These are phyloP conservation scores for Drosophila triauraria DNA, from an alignment of 1,140 invertebrate genomes.

Conservation along the genomic window DNA sequence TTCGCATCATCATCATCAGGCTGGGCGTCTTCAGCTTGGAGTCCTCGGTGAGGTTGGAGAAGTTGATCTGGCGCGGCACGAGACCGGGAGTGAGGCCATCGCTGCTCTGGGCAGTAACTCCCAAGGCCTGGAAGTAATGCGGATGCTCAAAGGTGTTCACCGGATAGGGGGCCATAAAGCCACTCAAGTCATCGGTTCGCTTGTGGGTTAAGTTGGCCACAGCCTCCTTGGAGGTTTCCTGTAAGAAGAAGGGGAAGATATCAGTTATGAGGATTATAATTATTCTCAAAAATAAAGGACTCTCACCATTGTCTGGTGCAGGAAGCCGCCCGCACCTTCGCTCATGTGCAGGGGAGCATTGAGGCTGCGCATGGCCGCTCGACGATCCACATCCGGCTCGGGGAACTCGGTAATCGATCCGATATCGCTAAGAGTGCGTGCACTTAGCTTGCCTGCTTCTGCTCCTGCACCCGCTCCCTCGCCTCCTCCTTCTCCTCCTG, in stretches of 20 bases:
- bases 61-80: conserved; percentile 81
- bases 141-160: conserved; percentile 80
- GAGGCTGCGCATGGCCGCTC: conserved; percentile 81
- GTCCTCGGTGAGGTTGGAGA: conserved; percentile 79
- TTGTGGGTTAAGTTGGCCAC: conserved; percentile 78
- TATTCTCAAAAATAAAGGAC: background rate
- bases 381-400: conserved; percentile 87
- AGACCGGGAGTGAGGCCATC: conserved; percentile 65
- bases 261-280: background rate
- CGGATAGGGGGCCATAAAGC: conserved; percentile 63
- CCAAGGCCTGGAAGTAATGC: conserved; percentile 77
- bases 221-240: conserved; percentile 81
- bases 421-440: conserved; percentile 89
- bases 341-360: conserved; percentile 65
- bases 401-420: conserved; percentile 90
- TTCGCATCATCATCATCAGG: conserved; percentile 71
- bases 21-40: conserved; percentile 85
- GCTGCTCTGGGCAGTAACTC: conserved; percentile 55
- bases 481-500: conserved; percentile 16
- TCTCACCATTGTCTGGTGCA: conserved; percentile 80
- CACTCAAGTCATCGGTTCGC: conserved; percentile 78
- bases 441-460: conserved; percentile 85
- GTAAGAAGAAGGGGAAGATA: conserved; percentile 2
- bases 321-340: conserved; percentile 60
- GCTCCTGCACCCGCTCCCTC: background rate